Evolutionary conservation across 64 coral and sea anemone genomes (phyloP).

Genomic region (Actinia equina): DNA sequence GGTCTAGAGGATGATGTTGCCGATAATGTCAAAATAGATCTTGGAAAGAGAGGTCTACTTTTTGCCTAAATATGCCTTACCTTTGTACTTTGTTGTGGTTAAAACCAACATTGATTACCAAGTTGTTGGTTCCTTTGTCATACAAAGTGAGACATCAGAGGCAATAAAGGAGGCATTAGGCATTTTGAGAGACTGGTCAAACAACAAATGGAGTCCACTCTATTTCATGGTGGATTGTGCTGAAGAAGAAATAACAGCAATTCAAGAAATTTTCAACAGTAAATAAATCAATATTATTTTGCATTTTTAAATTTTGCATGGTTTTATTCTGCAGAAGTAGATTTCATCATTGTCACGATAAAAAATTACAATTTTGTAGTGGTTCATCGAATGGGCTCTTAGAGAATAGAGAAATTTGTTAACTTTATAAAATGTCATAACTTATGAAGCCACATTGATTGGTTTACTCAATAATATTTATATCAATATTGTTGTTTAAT

Average conservation of each 20-base stretch:
- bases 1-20: not conserved
- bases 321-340: no score
- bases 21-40: not conserved
- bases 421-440: no score
- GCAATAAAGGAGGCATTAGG: slow-evolving; percentile 41
- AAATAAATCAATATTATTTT: no score
- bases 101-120: slow-evolving; percentile 56
- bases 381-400: no score
- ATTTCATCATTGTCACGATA: no score
- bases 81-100: slow-evolving; percentile 47
- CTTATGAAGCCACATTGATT: no score
- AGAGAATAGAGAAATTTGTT: no score
- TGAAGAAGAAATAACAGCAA: slow-evolving; percentile 53
- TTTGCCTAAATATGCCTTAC: slow-evolving; percentile 44
- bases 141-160: slow-evolving; percentile 30
- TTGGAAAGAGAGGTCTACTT: slow-evolving; percentile 7
- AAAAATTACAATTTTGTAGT: no score
- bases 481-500: no score
- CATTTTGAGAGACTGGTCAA: slow-evolving; percentile 18
- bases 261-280: slow-evolving; percentile 23
- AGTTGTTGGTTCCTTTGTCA: slow-evolving; percentile 59
- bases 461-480: no score
- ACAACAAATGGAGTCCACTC: slow-evolving; percentile 33
- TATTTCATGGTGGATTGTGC: slow-evolving; percentile 57
- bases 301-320: no score